Percentiles rank a stretch among this genome's conserved stretches.
Conservation (phyloP, 23 tunicate species). For the Clavelina lepadiformis region DNA sequence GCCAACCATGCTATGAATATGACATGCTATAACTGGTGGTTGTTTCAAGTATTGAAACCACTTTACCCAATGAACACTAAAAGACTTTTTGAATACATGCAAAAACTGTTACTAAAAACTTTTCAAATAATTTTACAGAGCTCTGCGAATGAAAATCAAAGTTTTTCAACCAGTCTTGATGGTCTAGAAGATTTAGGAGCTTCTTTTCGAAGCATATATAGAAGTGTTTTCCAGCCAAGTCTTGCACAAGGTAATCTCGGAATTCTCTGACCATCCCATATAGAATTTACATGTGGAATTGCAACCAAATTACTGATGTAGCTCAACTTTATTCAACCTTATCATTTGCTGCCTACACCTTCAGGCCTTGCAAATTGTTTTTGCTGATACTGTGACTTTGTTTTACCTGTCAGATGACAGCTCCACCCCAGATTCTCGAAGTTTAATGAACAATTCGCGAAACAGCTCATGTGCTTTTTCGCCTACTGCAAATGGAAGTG, state of each 20-base stretch:
- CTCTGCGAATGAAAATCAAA: background rate
- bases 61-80: too few relatives aligned
- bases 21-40: too few relatives aligned
- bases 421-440: background rate
- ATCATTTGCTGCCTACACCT: background rate
- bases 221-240: constrained; percentile 50
- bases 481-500: constrained; percentile 21
- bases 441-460: constrained; percentile 31
- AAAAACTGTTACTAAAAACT: background rate
- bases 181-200: constrained; percentile 65
- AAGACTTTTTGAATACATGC: too few relatives aligned
- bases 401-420: too few relatives aligned
- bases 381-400: too few relatives aligned
- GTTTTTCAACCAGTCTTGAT: constrained; percentile 24
- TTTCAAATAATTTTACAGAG: background rate
- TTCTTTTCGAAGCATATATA: constrained; percentile 63
- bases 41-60: too few relatives aligned
- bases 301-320: background rate
- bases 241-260: background rate
- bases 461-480: constrained; percentile 60
- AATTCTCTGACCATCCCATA: background rate
- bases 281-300: background rate
- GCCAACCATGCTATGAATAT: too few relatives aligned
- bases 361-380: too few relatives aligned
- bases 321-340: background rate